Percentiles rank a stretch among this genome's conserved stretches.
phyloP scores from a whole-genome alignment of 92 coral and sea anemone species.

The Siderastrea siderea region DNA sequence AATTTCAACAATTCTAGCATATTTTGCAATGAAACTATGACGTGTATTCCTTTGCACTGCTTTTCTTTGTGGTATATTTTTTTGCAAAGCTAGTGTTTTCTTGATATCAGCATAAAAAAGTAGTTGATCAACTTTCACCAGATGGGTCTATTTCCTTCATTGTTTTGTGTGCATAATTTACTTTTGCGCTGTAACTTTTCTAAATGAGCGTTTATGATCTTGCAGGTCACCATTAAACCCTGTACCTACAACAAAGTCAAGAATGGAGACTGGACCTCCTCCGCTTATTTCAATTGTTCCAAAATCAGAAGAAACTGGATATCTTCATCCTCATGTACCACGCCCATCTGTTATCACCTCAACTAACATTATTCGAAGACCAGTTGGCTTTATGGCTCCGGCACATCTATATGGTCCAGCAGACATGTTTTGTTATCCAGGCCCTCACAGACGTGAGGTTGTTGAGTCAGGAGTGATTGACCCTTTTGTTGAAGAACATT shows the following conservation, averaged over 20 bases:
- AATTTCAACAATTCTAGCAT: too few species aligned
- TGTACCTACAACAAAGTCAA: conserved; percentile 77
- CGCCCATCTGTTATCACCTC: conserved; percentile 99
- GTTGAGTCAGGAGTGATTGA: conserved; percentile 86
- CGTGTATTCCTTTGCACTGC: too few species aligned
- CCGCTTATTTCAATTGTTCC: conserved; percentile 93
- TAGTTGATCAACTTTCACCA: too few species aligned
- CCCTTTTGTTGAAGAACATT: conserved; percentile 99
- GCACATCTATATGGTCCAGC: conserved; percentile 67
- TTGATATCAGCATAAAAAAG: too few species aligned
- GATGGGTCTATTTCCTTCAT: too few species aligned
- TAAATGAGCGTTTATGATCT: neutral
- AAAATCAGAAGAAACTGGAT: conserved; percentile 72
- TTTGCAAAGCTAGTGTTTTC: too few species aligned
- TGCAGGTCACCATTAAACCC: conserved; percentile 90
- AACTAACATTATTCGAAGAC: conserved; percentile 90
- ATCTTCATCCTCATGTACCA: conserved; percentile 67
- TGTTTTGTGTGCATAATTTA: too few species aligned
- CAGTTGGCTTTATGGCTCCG: conserved; percentile 83
- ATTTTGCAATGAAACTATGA: too few species aligned
- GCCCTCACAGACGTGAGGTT: conserved; percentile 87
- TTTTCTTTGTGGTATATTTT: too few species aligned
- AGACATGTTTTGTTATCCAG: conserved; percentile 62
- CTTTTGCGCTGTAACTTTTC: too few species aligned
- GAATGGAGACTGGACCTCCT: conserved; percentile 91